phyloP scores from a whole-genome alignment of 2,888 invertebrate genomes.

The Watsonalla cultraria region DNA sequence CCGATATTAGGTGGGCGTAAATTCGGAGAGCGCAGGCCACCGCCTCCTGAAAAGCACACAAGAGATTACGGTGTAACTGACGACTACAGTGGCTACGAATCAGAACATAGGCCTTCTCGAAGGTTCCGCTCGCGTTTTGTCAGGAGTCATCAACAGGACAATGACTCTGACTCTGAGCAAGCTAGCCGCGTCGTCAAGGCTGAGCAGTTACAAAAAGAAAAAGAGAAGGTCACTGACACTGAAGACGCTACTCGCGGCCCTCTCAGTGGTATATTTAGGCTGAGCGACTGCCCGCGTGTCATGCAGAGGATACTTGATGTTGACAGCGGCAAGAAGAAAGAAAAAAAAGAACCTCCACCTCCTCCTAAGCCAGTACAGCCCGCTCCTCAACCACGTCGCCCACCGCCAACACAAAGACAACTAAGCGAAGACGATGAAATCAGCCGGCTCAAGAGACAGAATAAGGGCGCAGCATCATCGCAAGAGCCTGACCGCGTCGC shows the following conservation, averaged over 20 bases:
- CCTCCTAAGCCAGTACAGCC: conserved; percentile 78
- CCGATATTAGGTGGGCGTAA: conserved; percentile 86
- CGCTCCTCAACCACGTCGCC: conserved; percentile 74
- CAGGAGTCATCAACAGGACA: conserved; percentile 82
- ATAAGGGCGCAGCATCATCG: conserved; percentile 83
- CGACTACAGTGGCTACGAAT: conserved; percentile 85
- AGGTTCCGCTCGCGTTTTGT: conserved; percentile 86
- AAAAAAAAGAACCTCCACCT: conserved; percentile 83
- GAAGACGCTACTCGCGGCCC: conserved; percentile 93
- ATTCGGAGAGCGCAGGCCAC: conserved; percentile 84
- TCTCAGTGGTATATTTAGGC: conserved; percentile 91
- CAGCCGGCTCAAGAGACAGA: conserved; percentile 90
- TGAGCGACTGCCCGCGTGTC: conserved; percentile 92
- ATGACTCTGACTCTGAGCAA: conserved; percentile 87
- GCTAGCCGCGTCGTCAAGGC: conserved; percentile 81
- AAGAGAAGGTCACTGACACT: conserved; percentile 89
- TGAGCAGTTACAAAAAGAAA: conserved; percentile 79
- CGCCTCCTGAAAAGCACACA: conserved; percentile 73
- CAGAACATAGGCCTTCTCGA: conserved; percentile 79
- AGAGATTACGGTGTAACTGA: conserved; percentile 80
- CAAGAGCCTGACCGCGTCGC: conserved; percentile 79
- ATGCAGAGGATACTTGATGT: conserved; percentile 93
- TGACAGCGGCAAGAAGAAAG: conserved; percentile 85
- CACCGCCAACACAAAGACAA: conserved; percentile 85
- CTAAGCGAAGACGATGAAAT: conserved; percentile 95